phyloP scores from a whole-genome alignment of 2,888 invertebrate species.

The Arge pagana region DNA sequence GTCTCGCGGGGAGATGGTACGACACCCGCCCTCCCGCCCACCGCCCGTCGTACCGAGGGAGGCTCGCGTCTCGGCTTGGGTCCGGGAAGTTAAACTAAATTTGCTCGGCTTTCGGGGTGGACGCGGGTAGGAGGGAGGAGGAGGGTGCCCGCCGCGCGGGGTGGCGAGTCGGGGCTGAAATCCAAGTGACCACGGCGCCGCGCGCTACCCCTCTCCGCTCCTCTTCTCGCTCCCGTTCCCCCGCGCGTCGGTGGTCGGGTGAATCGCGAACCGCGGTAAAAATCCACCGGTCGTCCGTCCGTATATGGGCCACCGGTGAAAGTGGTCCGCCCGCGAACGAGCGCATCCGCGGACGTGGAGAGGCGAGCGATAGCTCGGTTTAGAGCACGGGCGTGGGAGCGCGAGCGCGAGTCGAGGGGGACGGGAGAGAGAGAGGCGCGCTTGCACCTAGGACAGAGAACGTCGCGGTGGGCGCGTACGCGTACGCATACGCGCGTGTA shows the following conservation, averaged over 20 bases:
- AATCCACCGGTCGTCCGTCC: slow-evolving; percentile 38
- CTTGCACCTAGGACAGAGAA: too few species aligned
- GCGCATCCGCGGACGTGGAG: too few species aligned
- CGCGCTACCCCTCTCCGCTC: slow-evolving; percentile 20
- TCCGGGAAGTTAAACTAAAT: slow-evolving; percentile 45
- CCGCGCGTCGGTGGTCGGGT: slow-evolving; percentile 4
- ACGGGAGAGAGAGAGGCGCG: too few species aligned
- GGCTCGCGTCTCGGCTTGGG: too few species aligned
- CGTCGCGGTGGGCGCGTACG: slow-evolving; percentile 13
- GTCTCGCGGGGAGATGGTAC: too few species aligned
- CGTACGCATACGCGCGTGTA: slow-evolving; percentile 7
- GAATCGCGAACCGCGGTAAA: slow-evolving; percentile 47
- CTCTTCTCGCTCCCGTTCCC: slow-evolving; percentile 20
- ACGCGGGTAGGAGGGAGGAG: slow-evolving; percentile 21
- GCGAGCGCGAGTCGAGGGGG: slow-evolving; percentile 26
- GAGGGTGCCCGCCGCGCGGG: slow-evolving; percentile 18
- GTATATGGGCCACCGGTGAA: slow-evolving; percentile 2
- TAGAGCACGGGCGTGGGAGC: slow-evolving; percentile 2
- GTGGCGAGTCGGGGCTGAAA: slow-evolving; percentile 33
- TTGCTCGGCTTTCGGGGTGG: slow-evolving; percentile 36
- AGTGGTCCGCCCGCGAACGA: too few species aligned
- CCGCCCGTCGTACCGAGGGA: too few species aligned
- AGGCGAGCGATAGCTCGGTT: too few species aligned
- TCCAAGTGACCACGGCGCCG: slow-evolving; percentile 40
- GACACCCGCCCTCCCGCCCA: too few species aligned